Conservation (phyloP, 2,113 vertebrate genomes). For the Sus scrofa region DNA sequence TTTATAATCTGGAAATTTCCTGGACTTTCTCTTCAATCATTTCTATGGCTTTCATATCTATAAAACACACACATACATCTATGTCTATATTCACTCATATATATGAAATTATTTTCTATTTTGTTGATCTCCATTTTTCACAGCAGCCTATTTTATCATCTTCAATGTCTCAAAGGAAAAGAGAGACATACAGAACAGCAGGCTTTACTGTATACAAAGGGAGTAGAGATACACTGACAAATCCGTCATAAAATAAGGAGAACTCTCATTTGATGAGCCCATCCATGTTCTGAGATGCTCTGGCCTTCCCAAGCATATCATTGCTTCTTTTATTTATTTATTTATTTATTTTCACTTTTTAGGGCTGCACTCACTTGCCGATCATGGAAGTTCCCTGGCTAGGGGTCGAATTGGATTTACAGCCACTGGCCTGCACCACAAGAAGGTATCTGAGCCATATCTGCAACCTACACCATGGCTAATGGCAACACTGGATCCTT, state of each 20-base stretch:
- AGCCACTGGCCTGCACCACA: too few relatives aligned
- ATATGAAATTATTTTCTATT: not conserved
- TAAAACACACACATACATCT: not conserved
- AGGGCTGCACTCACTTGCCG: too few relatives aligned
- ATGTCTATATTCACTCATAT: too few relatives aligned
- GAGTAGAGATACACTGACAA: fast-evolving
- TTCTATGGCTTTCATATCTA: not conserved
- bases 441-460: too few relatives aligned
- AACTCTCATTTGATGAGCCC: not conserved
- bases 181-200: not conserved
- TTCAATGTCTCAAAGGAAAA: not conserved
- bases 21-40: not conserved
- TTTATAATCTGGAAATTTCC: not conserved
- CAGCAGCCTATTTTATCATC: not conserved
- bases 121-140: not conserved
- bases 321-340: not conserved
- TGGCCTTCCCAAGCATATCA: not conserved
- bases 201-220: not conserved
- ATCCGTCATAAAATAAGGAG: not conserved
- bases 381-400: too few relatives aligned
- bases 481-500: too few relatives aligned
- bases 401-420: too few relatives aligned
- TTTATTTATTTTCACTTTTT: too few relatives aligned
- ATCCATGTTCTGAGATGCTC: not conserved
- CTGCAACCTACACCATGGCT: too few relatives aligned